These are phyloP conservation scores for Monopterus albus DNA, from an alignment of 2,113 vertebrate species.

Conservation along the genomic window DNA sequence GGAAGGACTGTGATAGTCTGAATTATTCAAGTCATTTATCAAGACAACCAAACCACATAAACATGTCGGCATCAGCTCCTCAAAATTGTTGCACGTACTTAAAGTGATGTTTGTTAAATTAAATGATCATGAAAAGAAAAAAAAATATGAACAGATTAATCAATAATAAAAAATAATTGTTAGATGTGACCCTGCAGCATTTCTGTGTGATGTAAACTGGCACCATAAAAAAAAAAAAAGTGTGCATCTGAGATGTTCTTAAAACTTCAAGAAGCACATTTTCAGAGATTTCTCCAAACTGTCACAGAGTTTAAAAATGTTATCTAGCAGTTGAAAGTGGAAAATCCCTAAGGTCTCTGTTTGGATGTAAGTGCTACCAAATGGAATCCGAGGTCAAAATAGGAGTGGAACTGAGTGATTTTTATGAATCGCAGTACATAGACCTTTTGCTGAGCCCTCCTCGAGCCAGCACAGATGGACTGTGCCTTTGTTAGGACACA, in stretches of 20 bases:
- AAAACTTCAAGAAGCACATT: neutral
- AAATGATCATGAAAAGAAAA: neutral
- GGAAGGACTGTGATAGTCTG: neutral
- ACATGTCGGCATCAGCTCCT: too few relatives aligned
- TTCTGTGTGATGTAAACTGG: neutral
- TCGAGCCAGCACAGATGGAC: slow-evolving; percentile 42
- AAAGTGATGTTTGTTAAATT: too few relatives aligned
- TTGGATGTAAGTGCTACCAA: slow-evolving; percentile 53
- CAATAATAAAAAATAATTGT: neutral
- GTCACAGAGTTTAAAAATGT: slow-evolving; percentile 29
- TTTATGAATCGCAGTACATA: slow-evolving; percentile 42
- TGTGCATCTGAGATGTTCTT: too few relatives aligned
- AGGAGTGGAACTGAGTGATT: slow-evolving; percentile 35
- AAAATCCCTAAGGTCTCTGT: slow-evolving; percentile 29
- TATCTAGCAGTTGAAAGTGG: slow-evolving; percentile 25
- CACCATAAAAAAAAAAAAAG: neutral
- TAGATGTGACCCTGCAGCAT: neutral
- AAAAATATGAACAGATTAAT: neutral
- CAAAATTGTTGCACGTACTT: too few relatives aligned
- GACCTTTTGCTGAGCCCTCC: slow-evolving; percentile 38
- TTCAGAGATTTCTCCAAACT: slow-evolving; percentile 16
- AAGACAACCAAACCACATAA: neutral
- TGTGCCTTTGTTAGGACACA: slow-evolving; percentile 45
- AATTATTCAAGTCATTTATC: neutral
- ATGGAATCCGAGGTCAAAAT: slow-evolving; percentile 47